Percentiles rank a stretch among this genome's conserved stretches.
phyloP scores from a whole-genome alignment of 2,113 vertebrate species.

The Pontoporia blainvillei region DNA sequence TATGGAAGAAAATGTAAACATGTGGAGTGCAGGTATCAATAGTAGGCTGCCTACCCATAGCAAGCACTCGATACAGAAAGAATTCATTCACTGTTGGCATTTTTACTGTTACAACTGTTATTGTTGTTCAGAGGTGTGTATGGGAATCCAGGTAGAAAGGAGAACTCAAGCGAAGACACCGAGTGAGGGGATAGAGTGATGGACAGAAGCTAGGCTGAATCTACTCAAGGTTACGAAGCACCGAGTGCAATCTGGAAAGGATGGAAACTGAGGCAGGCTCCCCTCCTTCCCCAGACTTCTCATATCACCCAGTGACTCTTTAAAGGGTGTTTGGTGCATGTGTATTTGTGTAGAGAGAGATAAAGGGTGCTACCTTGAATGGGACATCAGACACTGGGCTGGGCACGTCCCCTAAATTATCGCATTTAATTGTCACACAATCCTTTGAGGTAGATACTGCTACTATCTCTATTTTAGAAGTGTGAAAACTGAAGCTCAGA shows the following conservation, averaged over 20 bases:
- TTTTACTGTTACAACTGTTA: neutral
- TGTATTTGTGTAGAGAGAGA: neutral
- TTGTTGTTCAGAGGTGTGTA: neutral
- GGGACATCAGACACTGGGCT: too few relatives aligned
- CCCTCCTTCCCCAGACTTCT: neutral
- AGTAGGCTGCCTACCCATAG: neutral
- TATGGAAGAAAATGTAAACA: neutral
- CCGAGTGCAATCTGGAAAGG: neutral
- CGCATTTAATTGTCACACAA: neutral
- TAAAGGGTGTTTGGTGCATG: neutral
- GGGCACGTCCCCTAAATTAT: neutral
- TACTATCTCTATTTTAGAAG: neutral
- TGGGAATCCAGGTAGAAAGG: neutral
- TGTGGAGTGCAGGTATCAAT: fast-evolving
- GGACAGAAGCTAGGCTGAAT: neutral
- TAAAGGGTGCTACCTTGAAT: fast-evolving
- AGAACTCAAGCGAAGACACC: neutral
- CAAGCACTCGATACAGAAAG: neutral
- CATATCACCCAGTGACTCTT: neutral
- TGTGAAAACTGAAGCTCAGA: neutral
- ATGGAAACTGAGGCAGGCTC: neutral
- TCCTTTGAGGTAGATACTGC: neutral
- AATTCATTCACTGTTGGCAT: neutral
- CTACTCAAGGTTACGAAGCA: neutral
- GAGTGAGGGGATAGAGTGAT: neutral